A percentile compares a stretch with the other conserved stretches of the same genome.
These are phyloP conservation scores for Chionis minor DNA, from an alignment of 2,113 vertebrate genomes.

Conservation along the genomic window DNA sequence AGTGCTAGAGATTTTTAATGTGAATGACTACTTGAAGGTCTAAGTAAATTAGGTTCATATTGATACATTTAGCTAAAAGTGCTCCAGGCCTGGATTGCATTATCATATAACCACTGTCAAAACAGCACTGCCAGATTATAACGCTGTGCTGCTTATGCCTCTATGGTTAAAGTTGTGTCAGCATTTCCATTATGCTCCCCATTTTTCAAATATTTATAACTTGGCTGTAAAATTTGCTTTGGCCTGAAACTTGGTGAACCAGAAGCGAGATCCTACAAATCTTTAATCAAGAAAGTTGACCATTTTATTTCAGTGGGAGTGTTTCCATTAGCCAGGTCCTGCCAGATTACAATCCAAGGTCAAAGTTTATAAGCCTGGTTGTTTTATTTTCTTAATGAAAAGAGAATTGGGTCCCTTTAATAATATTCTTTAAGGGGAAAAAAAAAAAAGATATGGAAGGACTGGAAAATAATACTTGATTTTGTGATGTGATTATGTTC, in stretches of 20 bases:
- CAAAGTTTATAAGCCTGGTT: not conserved
- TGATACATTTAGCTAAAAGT: not conserved
- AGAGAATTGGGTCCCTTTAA: not conserved
- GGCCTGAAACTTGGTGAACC: not conserved
- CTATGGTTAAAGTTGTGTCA: not conserved
- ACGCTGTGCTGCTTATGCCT: not conserved
- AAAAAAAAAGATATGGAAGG: not conserved
- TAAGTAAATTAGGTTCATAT: conserved; percentile 29
- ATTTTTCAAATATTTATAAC: conserved; percentile 36
- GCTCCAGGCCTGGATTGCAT: not conserved
- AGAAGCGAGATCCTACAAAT: not conserved
- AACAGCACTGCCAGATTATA: not conserved
- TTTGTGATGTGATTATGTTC: not conserved
- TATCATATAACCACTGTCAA: not conserved
- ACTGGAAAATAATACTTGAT: not conserved
- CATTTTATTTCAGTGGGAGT: not conserved
- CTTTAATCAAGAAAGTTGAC: not conserved
- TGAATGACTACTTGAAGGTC: not conserved
- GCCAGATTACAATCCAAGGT: not conserved
- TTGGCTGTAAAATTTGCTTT: conserved; percentile 4
- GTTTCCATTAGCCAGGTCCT: not conserved
- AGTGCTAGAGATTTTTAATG: conserved; percentile 4
- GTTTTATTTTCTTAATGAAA: not conserved
- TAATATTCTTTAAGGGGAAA: not conserved
- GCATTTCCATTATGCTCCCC: conserved; percentile 21